Evolutionary conservation across 1,140 invertebrate species (phyloP).

Genomic region (Oncopeltus fasciatus): DNA sequence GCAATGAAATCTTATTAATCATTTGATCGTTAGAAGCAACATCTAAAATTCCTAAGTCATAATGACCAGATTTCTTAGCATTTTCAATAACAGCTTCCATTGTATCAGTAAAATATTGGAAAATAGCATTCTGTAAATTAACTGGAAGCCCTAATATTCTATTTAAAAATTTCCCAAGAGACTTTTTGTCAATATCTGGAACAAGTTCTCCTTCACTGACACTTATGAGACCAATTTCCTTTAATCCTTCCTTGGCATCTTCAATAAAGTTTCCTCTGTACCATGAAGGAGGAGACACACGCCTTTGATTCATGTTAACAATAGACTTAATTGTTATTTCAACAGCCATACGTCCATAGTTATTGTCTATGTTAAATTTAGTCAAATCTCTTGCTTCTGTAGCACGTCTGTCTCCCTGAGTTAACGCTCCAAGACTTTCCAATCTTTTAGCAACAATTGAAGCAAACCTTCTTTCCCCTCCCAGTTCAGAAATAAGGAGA

Average conservation of each 20-base stretch:
- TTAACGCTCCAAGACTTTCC: slow-evolving; percentile 88
- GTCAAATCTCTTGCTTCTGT: slow-evolving; percentile 93
- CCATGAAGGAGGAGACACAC: slow-evolving; percentile 72
- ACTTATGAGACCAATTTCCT: slow-evolving; percentile 80
- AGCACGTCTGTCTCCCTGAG: slow-evolving; percentile 92
- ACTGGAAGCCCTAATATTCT: slow-evolving; percentile 93
- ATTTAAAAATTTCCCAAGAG: slow-evolving; percentile 98
- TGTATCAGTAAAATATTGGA: slow-evolving; percentile 95
- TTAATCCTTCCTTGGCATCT: slow-evolving; percentile 46
- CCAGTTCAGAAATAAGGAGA: slow-evolving; percentile 94
- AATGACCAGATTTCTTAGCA: slow-evolving; percentile 60
- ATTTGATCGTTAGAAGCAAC: slow-evolving; percentile 74
- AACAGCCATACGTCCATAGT: slow-evolving; percentile 80
- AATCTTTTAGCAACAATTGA: slow-evolving; percentile 89
- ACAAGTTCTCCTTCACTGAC: slow-evolving; percentile 62
- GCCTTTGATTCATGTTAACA: slow-evolving; percentile 41
- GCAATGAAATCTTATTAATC: slow-evolving; percentile 58
- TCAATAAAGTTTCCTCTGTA: slow-evolving; percentile 90
- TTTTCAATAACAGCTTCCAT: slow-evolving; percentile 70
- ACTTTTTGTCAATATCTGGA: slow-evolving; percentile 90
- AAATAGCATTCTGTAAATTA: slow-evolving; percentile 87
- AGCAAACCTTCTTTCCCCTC: slow-evolving; percentile 90
- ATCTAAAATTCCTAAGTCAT: slow-evolving; percentile 82
- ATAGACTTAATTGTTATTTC: slow-evolving; percentile 88
- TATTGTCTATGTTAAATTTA: slow-evolving; percentile 97